Percentiles rank a stretch among this genome's conserved stretches.
Evolutionary conservation across 2,888 invertebrate genomes (phyloP).

Genomic region (Scaptomyza reducta): DNA sequence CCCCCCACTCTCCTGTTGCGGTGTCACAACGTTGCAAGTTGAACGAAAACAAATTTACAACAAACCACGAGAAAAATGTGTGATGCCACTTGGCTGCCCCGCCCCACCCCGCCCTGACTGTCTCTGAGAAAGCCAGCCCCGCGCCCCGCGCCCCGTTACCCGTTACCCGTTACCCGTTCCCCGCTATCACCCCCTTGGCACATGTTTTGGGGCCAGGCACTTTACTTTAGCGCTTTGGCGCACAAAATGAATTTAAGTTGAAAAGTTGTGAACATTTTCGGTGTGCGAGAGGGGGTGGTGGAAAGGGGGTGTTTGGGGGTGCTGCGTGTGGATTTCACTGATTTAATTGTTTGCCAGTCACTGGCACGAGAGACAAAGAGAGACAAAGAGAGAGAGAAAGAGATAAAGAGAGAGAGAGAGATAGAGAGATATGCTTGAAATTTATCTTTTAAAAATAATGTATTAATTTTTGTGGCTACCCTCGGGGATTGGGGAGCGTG

Average conservation of each 20-base stretch:
- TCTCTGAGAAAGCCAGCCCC: slow-evolving; percentile 20
- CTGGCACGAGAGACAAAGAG: slow-evolving; percentile 7
- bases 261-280: slow-evolving; percentile 78
- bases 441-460: slow-evolving; percentile 78
- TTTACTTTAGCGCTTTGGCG: slow-evolving; percentile 57
- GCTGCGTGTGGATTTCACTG: slow-evolving; percentile 78
- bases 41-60: slow-evolving; percentile 79
- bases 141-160: no score
- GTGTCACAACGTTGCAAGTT: slow-evolving; percentile 75
- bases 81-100: slow-evolving; percentile 67
- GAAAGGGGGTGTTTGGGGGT: slow-evolving; percentile 5
- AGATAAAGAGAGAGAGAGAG: background rate
- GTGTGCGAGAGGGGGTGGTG: background rate
- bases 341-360: slow-evolving; percentile 70
- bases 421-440: no score
- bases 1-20: slow-evolving; percentile 41
- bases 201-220: slow-evolving; percentile 41
- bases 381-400: slow-evolving; percentile 10
- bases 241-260: slow-evolving; percentile 77
- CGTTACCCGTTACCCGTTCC: no score
- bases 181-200: background rate
- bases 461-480: slow-evolving; percentile 75
- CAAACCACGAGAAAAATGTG: slow-evolving; percentile 75
- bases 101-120: background rate
- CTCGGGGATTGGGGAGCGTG: no score